Evolutionary conservation across 2,888 invertebrate genomes (phyloP).

Genomic region (Creontiades dilutus): DNA sequence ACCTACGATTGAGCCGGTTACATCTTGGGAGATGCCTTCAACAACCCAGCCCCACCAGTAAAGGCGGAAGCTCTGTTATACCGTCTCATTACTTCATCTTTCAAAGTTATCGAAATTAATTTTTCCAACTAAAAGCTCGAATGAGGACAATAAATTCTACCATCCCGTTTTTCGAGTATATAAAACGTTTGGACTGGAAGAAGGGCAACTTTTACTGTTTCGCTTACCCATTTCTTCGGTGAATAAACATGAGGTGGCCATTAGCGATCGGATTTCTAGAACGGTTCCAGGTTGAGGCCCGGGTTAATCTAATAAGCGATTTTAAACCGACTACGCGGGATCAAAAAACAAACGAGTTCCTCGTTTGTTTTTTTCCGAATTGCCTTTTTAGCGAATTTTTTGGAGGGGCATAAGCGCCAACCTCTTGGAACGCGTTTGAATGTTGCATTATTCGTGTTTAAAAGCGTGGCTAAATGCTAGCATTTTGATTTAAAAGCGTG

Average conservation of each 20-base stretch:
- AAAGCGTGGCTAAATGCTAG: no score
- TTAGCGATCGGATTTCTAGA: constrained; percentile 9
- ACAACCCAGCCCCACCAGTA: no score
- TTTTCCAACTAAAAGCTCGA: no score
- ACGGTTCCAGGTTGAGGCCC: not conserved
- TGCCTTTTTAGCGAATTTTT: not conserved
- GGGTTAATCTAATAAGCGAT: constrained; percentile 13
- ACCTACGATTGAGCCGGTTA: no score
- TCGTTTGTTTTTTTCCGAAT: not conserved
- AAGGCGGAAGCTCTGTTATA: no score
- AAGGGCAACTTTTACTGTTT: constrained; percentile 26
- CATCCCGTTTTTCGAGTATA: not conserved
- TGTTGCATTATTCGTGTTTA: no score
- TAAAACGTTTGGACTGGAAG: constrained; percentile 5
- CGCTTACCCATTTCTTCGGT: not conserved
- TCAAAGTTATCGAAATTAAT: no score
- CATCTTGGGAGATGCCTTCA: no score
- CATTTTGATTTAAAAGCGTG: no score
- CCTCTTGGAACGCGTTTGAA: no score
- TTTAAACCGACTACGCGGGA: constrained; percentile 1
- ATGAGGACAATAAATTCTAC: not conserved
- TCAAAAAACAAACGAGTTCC: not conserved
- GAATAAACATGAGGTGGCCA: constrained; percentile 23
- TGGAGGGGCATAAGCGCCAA: no score
- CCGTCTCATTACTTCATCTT: no score